Conservation (phyloP, 2,888 invertebrate species). For the Crepidodera aurea region DNA sequence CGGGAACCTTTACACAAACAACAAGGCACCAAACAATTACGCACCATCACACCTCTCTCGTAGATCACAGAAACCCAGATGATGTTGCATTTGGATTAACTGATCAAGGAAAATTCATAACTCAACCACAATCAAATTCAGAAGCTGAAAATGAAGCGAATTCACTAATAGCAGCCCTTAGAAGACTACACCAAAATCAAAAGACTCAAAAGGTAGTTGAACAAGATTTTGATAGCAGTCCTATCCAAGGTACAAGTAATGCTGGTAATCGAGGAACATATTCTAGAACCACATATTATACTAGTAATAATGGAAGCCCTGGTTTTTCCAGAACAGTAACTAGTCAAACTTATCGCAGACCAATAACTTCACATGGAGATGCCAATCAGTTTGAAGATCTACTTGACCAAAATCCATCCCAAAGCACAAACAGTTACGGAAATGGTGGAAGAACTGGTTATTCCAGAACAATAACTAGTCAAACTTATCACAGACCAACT, state of each 20-base stretch:
- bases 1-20: neutral
- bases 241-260: too few relatives aligned
- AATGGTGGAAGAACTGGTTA: neutral
- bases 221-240: neutral
- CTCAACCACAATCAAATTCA: constrained; percentile 21
- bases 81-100: constrained; percentile 17
- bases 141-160: constrained; percentile 44
- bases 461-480: neutral
- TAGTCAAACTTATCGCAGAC: too few relatives aligned
- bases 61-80: neutral
- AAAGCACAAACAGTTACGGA: too few relatives aligned
- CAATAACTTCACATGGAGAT: too few relatives aligned
- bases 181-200: constrained; percentile 6
- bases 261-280: neutral
- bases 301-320: neutral
- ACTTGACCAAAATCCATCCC: too few relatives aligned
- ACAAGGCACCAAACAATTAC: constrained; percentile 1
- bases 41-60: neutral
- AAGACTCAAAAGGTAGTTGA: neutral
- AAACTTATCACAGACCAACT: too few relatives aligned
- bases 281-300: neutral
- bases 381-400: too few relatives aligned
- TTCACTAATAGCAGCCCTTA: constrained; percentile 28
- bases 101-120: constrained; percentile 18
- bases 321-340: neutral